Base-by-base conservation (phyloP, 2,888 invertebrate genomes). In the Drosophila vallismaia region DNA sequence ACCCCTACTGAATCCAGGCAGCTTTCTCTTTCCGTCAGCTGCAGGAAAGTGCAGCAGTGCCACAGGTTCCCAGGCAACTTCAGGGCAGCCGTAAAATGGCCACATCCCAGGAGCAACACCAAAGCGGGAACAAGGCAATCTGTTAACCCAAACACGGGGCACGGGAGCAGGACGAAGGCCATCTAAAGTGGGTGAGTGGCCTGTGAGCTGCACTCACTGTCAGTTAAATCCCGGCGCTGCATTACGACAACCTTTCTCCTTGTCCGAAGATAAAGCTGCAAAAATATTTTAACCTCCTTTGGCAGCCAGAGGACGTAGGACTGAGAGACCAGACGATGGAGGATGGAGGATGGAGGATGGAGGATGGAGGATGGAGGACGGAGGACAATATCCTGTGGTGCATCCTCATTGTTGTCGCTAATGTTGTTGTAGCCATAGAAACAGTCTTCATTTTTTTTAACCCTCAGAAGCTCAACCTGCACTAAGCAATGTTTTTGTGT, bases 221-320 rank as follows among this genome's bases (percentile, higher is more conserved):
- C 82, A 83, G 82, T 68, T 77, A 86, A 82, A 77, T 86, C 82
- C 86, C 71, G 71, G 62, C 78, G 77, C 76, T 85, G 81, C 79
- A 79, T 81, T 84, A 86, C 75, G 71, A 64, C 75, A 74, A 76
- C 75, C 68, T 67, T 12, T 31, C 42, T 49, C 42, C 26, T 44
- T 78, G 75, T 83, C 88, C 75, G 74, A 83, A 83, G 86, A 88
- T 88, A 86, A 84, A 83, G 85, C 88, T 79, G 80, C 78, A 86
- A 86, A 86, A 88, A 86, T 88, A 88, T 86, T 88, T 86, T 79
- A 86, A 75, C 78, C 83, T 85, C 75, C 88, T 88, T 86, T 86
- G 80, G 87, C 85, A 87, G 75, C 74, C 28, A 55, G 40, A 52
- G 19, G 19, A 42, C 7, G n/a, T 6, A 40, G 40, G 10, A 36